These are phyloP conservation scores for Geophilus truncorum DNA, from an alignment of 2,888 invertebrate species.

Conservation along the genomic window DNA sequence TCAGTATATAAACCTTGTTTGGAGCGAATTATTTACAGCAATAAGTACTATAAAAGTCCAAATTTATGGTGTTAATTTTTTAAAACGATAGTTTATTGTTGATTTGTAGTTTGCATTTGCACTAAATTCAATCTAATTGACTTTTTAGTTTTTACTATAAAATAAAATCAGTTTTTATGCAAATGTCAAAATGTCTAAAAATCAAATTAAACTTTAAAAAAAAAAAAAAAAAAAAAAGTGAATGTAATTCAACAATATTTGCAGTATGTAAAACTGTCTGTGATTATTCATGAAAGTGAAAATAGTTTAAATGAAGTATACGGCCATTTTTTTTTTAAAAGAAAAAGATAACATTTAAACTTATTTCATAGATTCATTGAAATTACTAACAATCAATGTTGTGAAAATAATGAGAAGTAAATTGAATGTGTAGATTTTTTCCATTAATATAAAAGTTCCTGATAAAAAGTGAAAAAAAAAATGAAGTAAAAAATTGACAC, in stretches of 20 bases:
- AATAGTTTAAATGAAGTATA: neutral
- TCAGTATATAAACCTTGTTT: neutral
- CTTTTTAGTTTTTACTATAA: too few species aligned
- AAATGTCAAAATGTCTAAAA: neutral
- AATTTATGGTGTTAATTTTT: neutral
- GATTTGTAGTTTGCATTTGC: neutral
- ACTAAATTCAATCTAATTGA: neutral
- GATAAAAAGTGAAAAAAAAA: too few species aligned
- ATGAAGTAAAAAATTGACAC: neutral
- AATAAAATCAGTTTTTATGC: neutral
- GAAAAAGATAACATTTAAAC: neutral
- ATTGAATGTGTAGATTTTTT: neutral
- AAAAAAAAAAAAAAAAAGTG: too few species aligned
- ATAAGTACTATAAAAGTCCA: neutral
- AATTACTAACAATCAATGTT: neutral
- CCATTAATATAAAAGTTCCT: neutral
- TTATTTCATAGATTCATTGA: neutral
- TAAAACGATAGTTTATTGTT: neutral
- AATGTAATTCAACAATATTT: neutral
- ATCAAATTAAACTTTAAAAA: neutral
- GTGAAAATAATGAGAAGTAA: neutral
- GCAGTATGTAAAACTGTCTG: neutral
- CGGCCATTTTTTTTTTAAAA: neutral
- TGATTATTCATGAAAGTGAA: neutral
- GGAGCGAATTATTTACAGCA: neutral